A percentile compares a stretch with the other conserved stretches of the same genome.
Evolutionary conservation across 2,113 vertebrate genomes (phyloP).

Genomic region (Caretta caretta): DNA sequence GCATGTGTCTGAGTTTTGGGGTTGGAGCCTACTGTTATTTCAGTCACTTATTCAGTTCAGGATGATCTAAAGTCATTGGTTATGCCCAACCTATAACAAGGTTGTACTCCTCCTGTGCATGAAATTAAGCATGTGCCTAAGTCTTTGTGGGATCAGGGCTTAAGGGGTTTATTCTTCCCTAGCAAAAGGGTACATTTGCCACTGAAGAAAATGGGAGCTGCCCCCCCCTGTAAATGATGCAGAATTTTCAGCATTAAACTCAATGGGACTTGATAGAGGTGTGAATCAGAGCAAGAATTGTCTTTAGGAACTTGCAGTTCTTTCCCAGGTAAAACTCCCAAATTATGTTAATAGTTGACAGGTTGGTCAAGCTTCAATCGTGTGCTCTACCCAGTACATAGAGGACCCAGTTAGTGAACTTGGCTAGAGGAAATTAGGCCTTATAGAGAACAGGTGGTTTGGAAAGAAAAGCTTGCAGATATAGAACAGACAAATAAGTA

Average conservation of each 20-base stretch:
- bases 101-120: not conserved
- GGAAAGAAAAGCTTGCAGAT: not conserved
- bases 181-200: not conserved
- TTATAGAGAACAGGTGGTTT: not conserved
- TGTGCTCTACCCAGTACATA: not conserved
- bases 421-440: not conserved
- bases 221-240: not conserved
- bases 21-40: too few species aligned
- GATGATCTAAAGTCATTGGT: too few species aligned
- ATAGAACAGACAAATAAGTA: not conserved
- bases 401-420: not conserved
- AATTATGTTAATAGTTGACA: not conserved
- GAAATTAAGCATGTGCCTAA: not conserved
- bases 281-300: not conserved
- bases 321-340: not conserved
- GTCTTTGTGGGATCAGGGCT: not conserved
- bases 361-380: not conserved
- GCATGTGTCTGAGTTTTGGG: too few species aligned
- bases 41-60: too few species aligned
- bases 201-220: not conserved
- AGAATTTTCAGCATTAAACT: not conserved
- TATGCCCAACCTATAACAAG: too few species aligned
- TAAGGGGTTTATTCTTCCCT: not conserved
- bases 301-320: not conserved
- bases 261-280: not conserved